Evolutionary conservation across 2,113 vertebrate genomes (phyloP), one percentile per base, ranked within the genome.

Genomic region (Megatriorchis doriae): DNA sequence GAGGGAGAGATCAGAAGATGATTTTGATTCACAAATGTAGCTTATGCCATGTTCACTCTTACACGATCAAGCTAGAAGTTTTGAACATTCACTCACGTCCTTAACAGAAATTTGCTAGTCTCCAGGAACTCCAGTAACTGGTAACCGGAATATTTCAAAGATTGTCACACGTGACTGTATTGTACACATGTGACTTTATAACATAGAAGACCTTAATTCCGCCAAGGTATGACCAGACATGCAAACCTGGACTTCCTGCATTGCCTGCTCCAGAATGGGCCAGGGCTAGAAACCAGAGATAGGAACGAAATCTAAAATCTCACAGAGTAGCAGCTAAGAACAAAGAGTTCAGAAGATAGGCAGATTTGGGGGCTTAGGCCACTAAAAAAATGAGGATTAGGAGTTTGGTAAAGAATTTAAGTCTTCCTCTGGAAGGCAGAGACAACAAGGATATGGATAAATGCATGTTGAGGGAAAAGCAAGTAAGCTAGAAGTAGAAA

Each of bases 121-220:
- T 45, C 43, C 63, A 55, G 22, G 17, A 86, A 50, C 22, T 93
- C 21, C 4, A 36, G 10, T 15, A 75, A 43, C 23, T 52, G 38
- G 25, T 15, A 65, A 36, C 4, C 17, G 15, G 58, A 67, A 17
- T 17, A 59, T 31, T 45, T 29, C 17, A 42, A 32, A 86, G 53
- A 59, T 0, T 18, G 10, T 21, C 21, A 9, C 8, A 55, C 0
- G 1, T 21, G 32, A 65, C 32, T 50, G 11, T 16, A 25, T 3
- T 34, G 22, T 55, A 59, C 52, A 63, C 4, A 1, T 22, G 13
- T 17, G 43, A 52, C 47, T 55, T 11, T 7, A 0, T 13, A 50
- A 32, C 19, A 71, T 0, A n/a, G 34, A 8, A 71, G 25, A 71
- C 13, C 12, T 87, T 31, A 40, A 66, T n/a, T 67, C 42, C 15